Conservation (phyloP, 23 tunicate species). For the Ascidia mentula region DNA sequence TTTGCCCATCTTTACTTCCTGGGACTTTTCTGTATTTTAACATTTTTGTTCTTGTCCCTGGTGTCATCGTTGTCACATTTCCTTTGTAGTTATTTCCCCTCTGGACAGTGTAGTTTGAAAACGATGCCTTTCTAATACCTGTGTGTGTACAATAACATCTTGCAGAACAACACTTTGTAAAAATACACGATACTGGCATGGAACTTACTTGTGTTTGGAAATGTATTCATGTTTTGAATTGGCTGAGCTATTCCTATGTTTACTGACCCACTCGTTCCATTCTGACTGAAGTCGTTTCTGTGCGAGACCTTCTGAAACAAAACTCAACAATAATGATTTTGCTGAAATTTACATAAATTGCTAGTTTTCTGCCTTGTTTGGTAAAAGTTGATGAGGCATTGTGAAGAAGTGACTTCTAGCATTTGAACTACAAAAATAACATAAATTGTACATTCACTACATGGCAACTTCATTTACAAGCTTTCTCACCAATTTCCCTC, state of each 20-base stretch:
- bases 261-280: slow-evolving; percentile 38
- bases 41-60: slow-evolving; percentile 26
- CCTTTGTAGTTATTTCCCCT: neutral
- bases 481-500: too few species aligned
- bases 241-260: slow-evolving; percentile 51
- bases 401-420: too few species aligned
- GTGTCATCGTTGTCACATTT: slow-evolving; percentile 15
- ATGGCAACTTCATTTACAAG: too few species aligned
- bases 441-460: too few species aligned
- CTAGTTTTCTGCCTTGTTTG: too few species aligned
- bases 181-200: too few species aligned
- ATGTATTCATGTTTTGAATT: neutral
- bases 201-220: neutral
- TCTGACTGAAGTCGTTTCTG: neutral
- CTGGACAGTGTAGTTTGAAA: neutral
- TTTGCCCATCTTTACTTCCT: slow-evolving; percentile 57
- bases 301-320: too few species aligned
- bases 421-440: too few species aligned
- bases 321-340: too few species aligned
- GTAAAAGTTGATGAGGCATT: too few species aligned
- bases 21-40: slow-evolving; percentile 41
- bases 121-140: neutral
- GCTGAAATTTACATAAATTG: too few species aligned
- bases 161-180: neutral
- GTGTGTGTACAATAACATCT: neutral